Evolutionary conservation across 2,113 vertebrate genomes (phyloP).

Genomic region (Alouatta palliata): DNA sequence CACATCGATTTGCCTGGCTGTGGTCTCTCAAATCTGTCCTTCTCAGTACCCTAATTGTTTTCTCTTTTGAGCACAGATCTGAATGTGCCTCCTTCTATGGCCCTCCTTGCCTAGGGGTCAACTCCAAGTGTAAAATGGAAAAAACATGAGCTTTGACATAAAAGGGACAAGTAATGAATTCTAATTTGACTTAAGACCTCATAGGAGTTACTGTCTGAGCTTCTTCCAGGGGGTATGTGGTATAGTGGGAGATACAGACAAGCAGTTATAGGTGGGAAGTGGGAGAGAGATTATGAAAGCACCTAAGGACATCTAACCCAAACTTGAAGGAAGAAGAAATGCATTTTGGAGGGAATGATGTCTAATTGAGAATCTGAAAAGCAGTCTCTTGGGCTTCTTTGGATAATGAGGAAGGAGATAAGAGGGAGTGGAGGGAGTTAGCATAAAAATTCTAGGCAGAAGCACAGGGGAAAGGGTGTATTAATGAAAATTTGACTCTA

Average conservation of each 20-base stretch:
- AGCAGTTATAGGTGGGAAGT: background rate
- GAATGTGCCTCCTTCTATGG: background rate
- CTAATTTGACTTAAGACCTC: background rate
- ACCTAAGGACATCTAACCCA: background rate
- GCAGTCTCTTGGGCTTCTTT: background rate
- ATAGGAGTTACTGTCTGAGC: background rate
- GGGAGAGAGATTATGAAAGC: background rate
- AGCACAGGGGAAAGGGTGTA: background rate
- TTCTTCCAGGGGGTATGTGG: background rate
- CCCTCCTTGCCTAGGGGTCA: background rate
- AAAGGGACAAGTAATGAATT: background rate
- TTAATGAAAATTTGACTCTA: background rate
- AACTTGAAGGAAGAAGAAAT: slow-evolving; percentile 21
- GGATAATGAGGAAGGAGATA: background rate
- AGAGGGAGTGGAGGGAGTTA: background rate
- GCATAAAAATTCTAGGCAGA: background rate
- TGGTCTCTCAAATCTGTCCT: background rate
- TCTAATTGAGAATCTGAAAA: background rate
- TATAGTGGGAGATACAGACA: background rate
- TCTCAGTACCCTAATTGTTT: background rate
- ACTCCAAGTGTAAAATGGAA: background rate
- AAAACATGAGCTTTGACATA: background rate
- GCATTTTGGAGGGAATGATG: background rate
- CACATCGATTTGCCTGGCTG: background rate
- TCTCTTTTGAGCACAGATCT: background rate